Base-by-base conservation (phyloP, 2,113 vertebrate species). In the Amia ocellicauda region DNA sequence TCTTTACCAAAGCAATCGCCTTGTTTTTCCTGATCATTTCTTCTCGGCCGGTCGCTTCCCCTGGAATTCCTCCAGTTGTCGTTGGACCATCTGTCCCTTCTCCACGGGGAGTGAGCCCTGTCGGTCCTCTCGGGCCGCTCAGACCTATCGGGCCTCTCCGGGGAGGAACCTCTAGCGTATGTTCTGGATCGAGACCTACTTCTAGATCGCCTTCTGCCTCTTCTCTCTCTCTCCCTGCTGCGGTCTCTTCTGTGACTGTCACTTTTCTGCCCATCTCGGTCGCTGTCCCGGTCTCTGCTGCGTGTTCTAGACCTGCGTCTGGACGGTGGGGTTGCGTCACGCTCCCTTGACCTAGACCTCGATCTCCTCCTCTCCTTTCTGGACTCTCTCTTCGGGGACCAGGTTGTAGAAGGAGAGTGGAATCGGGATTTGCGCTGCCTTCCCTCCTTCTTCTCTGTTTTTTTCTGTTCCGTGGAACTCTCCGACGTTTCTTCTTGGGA, bases 341-440 rank as follows among this genome's bases (percentile, higher is more conserved):
- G 69, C 66, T 67, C 64, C 71, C 72, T 88, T 4, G 89, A 92
- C 10, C 80, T 78, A 1, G 93, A 94, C 43, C 63, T 76, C 26
- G 91, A 89, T 17, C 74, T 61, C 20, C 66, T 75, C 1, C 69
- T 76, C 58, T 93, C 92, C 53, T 64, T 82, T 28, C 53, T 50
- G 10, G 78, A 56, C 1, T 96, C 92, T 59, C 75, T 85, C 80
- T 90, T 89, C 11, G 94, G 93, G 22, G 93, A 97, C 96, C 96
- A 99, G 42, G 92, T 95, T 62, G 91, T 94, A 0, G 93, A 90
- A 1, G 97, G 87, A 4, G 97, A 97, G 72, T 99, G 97, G 81
- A 99, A 99, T 55, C 97, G 91, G 65, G 97, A 98, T 62, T 82
- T 91, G 19, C 86, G 71, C 52, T 78, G 80, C 23, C 68, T 87